phyloP scores from a whole-genome alignment of 2,888 invertebrate genomes.

The Fragum whitleyi region DNA sequence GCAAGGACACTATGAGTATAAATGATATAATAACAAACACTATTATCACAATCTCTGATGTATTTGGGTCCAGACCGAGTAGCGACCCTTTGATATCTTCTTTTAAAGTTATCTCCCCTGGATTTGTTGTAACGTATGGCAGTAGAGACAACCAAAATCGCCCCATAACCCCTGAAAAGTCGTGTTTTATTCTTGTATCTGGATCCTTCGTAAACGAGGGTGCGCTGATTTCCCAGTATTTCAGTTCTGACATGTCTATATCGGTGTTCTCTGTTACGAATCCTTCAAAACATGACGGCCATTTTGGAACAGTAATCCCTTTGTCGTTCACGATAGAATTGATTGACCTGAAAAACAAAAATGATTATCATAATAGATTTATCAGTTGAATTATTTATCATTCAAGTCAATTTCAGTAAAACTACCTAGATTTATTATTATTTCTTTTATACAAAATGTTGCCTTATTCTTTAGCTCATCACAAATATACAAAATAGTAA shows the following conservation, averaged over 20 bases:
- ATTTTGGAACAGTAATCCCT: background rate
- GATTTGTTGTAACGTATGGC: background rate
- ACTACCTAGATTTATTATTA: too few species aligned
- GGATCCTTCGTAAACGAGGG: background rate
- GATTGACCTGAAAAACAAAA: background rate
- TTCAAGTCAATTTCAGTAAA: too few species aligned
- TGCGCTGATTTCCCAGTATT: slow-evolving; percentile 4
- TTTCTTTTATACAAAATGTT: too few species aligned
- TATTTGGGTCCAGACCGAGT: slow-evolving; percentile 2
- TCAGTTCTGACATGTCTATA: slow-evolving; percentile 7
- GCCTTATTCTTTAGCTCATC: too few species aligned
- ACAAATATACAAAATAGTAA: too few species aligned
- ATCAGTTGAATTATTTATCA: too few species aligned
- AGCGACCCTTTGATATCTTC: background rate
- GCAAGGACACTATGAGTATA: background rate
- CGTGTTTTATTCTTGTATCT: background rate
- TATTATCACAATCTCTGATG: slow-evolving; percentile 14
- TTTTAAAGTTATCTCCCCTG: background rate
- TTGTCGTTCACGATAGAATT: background rate
- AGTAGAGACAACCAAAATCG: slow-evolving; percentile 2
- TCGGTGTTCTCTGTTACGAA: background rate
- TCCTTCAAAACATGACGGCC: slow-evolving; percentile 15
- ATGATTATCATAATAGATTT: too few species aligned
- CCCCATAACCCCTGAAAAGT: background rate
- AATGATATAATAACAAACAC: slow-evolving; percentile 1